These are phyloP conservation scores for Drosophila albomicans DNA, from an alignment of 1,140 invertebrate genomes.

Conservation along the genomic window DNA sequence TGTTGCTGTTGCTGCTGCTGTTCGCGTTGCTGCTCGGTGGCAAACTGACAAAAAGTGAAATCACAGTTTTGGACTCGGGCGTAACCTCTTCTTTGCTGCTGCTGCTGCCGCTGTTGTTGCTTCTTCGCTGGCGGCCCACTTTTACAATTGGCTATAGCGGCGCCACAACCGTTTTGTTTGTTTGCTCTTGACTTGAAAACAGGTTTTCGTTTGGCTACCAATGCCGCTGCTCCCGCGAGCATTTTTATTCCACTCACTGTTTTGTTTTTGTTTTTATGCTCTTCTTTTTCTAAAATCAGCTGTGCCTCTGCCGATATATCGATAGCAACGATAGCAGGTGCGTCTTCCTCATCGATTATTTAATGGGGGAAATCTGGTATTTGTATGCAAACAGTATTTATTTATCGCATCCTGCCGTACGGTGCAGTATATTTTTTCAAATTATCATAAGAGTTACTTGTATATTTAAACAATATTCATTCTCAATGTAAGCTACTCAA, in stretches of 20 bases:
- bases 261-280: slow-evolving; percentile 38
- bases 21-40: slow-evolving; percentile 25
- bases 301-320: slow-evolving; percentile 16
- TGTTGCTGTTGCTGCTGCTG: slow-evolving; percentile 16
- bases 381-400: neutral
- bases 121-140: slow-evolving; percentile 70
- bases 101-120: slow-evolving; percentile 26
- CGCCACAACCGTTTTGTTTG: slow-evolving; percentile 73
- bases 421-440: neutral
- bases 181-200: slow-evolving; percentile 69
- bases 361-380: neutral
- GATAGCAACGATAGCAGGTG: neutral
- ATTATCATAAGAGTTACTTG: too few relatives aligned
- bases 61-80: slow-evolving; percentile 37
- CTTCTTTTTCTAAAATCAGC: slow-evolving; percentile 22
- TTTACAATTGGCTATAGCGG: slow-evolving; percentile 65
- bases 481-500: too few relatives aligned
- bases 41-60: slow-evolving; percentile 38
- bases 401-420: neutral
- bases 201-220: slow-evolving; percentile 36
- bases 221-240: slow-evolving; percentile 24
- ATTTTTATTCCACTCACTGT: slow-evolving; percentile 32
- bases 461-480: too few relatives aligned
- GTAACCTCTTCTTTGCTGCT: slow-evolving; percentile 30
- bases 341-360: neutral